Base-by-base conservation (phyloP, 1,140 invertebrate species). In the Cyrtorhinus lividipennis region DNA sequence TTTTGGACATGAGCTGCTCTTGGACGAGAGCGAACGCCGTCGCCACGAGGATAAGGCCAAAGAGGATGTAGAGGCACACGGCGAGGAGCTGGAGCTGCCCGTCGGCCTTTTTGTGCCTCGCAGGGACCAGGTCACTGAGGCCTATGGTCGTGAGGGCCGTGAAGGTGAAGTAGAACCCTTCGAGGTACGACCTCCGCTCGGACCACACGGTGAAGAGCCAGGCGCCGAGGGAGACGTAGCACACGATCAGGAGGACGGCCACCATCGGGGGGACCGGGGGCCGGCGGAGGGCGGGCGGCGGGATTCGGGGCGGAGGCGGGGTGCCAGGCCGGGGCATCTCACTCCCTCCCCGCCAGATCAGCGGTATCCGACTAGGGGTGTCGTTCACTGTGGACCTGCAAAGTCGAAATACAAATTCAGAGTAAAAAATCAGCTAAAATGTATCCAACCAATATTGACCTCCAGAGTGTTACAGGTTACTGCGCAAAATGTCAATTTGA, bases 21-120 rank as follows among this genome's bases (percentile, higher is more conserved):
- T 95, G 91, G 63, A 95, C 83, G 26, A 95, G 78, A 72, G 88
- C 92, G 70, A 93, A 95, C 60, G 90, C 89, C 90, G 93, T 95
- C 1, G 92, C 90, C 67, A 95, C 84, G 26, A 95, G 75, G 13
- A 92, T 87, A 25, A 95, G 78, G 23, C 92, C 92, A 66, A 95
- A 79, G 30, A 95, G 78, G 30, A 95, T 73, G 72, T 94, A 95
- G 0, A 90, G 76, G 71, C 89, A 90, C 72, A 88, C 90, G 12
- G 86, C 84, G 25, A 92, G 82, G 64, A 92, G 53, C 46, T 69
- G 68, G 12, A 78, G 73, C 61, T 82, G 78, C 2, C 76, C 79
- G 46, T 72, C 74, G 59, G 74, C 65, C 46, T 64, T 80, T 45
- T 84, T 81, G 2, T 78, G 73, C 72, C 80, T 69, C 70, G 81